Conservation (phyloP, 2,888 invertebrate species). For the Schrankia costaestrigalis region DNA sequence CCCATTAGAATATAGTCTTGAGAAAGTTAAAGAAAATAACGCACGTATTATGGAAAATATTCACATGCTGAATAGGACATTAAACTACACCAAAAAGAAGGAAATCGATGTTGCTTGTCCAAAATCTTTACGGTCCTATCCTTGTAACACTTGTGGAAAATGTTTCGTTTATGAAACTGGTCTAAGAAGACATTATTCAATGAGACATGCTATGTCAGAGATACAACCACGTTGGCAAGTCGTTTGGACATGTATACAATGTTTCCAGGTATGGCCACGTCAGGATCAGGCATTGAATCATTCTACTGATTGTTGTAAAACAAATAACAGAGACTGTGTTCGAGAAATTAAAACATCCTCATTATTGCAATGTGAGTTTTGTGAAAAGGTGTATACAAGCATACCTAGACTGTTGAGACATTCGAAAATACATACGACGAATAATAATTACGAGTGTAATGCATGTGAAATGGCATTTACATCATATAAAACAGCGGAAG, state of each 20-base stretch:
- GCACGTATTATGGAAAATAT: slow-evolving; percentile 75
- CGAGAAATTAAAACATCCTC: slow-evolving; percentile 71
- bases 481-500: slow-evolving; percentile 63
- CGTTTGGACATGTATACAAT: slow-evolving; percentile 73
- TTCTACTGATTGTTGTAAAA: slow-evolving; percentile 54
- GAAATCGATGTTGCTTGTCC: slow-evolving; percentile 60
- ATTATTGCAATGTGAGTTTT: slow-evolving; percentile 71
- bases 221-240: slow-evolving; percentile 66
- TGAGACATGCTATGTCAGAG: slow-evolving; percentile 56
- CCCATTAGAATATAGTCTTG: slow-evolving; percentile 66
- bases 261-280: slow-evolving; percentile 74
- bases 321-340: slow-evolving; percentile 47
- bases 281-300: slow-evolving; percentile 63
- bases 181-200: slow-evolving; percentile 61
- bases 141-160: slow-evolving; percentile 70
- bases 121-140: slow-evolving; percentile 56
- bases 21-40: slow-evolving; percentile 73
- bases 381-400: slow-evolving; percentile 72
- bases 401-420: slow-evolving; percentile 67
- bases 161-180: slow-evolving; percentile 74
- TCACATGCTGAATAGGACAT: slow-evolving; percentile 65
- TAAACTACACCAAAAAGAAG: slow-evolving; percentile 70
- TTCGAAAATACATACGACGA: slow-evolving; percentile 80
- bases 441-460: slow-evolving; percentile 84
- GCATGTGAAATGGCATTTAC: slow-evolving; percentile 64